Conservation (phyloP, 2,888 invertebrate genomes). For the Thereva nobilitata region DNA sequence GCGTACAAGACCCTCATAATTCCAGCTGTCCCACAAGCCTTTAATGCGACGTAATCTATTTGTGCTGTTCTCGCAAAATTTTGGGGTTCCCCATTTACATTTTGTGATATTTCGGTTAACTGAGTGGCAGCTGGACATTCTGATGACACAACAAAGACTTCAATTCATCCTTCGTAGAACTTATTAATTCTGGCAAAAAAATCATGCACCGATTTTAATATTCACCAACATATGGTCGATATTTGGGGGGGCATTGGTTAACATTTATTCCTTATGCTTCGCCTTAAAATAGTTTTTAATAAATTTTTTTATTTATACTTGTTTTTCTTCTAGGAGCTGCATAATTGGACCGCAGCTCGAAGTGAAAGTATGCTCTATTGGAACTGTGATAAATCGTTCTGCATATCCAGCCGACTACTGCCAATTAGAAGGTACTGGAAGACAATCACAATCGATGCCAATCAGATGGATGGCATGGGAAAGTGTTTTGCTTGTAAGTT, state of each 20-base stretch:
- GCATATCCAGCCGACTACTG: constrained; percentile 79
- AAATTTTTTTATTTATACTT: constrained; percentile 41
- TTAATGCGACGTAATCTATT: constrained; percentile 4
- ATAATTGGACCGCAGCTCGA: constrained; percentile 74
- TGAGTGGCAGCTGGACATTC: background rate
- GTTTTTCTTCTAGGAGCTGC: constrained; percentile 74
- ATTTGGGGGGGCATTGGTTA: too few relatives aligned
- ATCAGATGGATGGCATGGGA: constrained; percentile 91
- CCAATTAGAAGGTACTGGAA: constrained; percentile 70
- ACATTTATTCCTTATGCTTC: too few relatives aligned
- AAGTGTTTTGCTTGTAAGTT: constrained; percentile 72
- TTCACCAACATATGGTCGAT: too few relatives aligned
- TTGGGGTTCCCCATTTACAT: constrained; percentile 15
- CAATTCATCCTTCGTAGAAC: too few relatives aligned
- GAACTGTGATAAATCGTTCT: constrained; percentile 67
- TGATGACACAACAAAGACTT: background rate
- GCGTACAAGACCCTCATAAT: too few relatives aligned
- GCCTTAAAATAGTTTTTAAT: constrained; percentile 16
- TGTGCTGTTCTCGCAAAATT: constrained; percentile 20
- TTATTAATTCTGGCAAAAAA: too few relatives aligned
- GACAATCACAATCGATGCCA: constrained; percentile 65
- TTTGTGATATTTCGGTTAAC: constrained; percentile 9
- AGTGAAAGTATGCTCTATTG: constrained; percentile 77
- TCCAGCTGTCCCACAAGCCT: too few relatives aligned
- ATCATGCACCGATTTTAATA: too few relatives aligned